Percentiles rank a stretch among this genome's conserved stretches.
phyloP scores from a whole-genome alignment of 2,888 invertebrate species.

The Chalcis sispes region DNA sequence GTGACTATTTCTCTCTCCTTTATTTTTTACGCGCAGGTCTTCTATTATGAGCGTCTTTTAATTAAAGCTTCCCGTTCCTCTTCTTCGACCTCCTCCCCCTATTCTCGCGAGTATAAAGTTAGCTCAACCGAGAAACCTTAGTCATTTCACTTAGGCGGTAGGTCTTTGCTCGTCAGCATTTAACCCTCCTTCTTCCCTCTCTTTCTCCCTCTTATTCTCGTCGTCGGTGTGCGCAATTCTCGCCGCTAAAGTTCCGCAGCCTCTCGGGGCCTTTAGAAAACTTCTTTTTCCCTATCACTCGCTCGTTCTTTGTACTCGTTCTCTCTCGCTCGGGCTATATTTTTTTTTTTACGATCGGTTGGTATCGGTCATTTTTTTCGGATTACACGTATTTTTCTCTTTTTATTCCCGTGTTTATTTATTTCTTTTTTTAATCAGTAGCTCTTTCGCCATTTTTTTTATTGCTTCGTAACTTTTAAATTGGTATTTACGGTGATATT shows the following conservation, averaged over 20 bases:
- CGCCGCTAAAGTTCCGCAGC: background rate
- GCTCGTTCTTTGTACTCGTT: no score
- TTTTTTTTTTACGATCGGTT: background rate
- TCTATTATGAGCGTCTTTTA: conserved; percentile 20
- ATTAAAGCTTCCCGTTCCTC: no score
- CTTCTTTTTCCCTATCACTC: background rate
- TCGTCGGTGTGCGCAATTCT: no score
- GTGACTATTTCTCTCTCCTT: no score
- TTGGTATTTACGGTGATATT: no score
- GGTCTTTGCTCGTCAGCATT: conserved; percentile 60
- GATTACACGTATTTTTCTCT: background rate
- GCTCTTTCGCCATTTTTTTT: no score
- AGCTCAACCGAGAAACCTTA: conserved; percentile 42
- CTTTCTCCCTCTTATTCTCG: no score
- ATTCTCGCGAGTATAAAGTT: conserved; percentile 24
- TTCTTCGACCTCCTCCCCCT: no score
- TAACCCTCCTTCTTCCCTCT: conserved; percentile 47
- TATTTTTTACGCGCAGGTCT: background rate
- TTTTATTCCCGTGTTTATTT: no score
- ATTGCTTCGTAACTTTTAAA: no score
- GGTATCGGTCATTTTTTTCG: background rate
- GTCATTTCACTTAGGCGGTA: conserved; percentile 39
- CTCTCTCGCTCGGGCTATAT: background rate
- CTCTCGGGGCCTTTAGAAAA: no score
- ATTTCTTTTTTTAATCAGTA: no score